phyloP scores from a whole-genome alignment of 2,797 vertebrate species.

The Cuniculus paca region DNA sequence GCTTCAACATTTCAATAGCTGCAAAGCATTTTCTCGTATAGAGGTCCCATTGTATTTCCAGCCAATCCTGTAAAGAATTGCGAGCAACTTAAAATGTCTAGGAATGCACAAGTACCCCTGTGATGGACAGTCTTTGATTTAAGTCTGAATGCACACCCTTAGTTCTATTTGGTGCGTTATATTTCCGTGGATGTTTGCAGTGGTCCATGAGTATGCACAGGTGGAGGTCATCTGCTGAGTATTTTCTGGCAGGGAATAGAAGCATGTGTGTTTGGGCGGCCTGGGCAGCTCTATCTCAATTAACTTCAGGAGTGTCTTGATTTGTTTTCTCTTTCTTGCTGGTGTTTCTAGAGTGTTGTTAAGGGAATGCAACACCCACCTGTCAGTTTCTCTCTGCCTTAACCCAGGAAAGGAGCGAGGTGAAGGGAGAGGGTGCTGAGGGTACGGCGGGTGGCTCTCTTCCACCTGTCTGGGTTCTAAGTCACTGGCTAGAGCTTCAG shows the following conservation, averaged over 20 bases:
- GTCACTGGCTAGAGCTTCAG: rapidly evolving
- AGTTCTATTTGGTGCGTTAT: not conserved
- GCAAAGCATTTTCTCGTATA: not conserved
- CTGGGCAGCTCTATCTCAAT: not conserved
- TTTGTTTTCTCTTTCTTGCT: not conserved
- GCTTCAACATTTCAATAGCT: not conserved
- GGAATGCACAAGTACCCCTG: rapidly evolving
- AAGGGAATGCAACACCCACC: not conserved
- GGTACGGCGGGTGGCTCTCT: not conserved
- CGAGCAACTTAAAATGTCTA: not conserved
- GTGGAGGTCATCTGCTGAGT: not conserved
- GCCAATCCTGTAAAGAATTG: not conserved
- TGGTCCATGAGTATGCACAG: rapidly evolving
- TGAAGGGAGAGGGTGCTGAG: rapidly evolving
- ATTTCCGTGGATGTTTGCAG: not conserved
- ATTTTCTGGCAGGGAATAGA: not conserved
- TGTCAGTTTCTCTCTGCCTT: not conserved
- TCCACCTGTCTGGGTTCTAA: not conserved
- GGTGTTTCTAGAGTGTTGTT: not conserved
- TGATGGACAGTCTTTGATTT: rapidly evolving
- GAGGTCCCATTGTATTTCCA: not conserved
- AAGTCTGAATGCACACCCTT: rapidly evolving
- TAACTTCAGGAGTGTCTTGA: not conserved
- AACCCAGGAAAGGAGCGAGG: not conserved
- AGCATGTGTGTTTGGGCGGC: not conserved